These are phyloP conservation scores for Kryptolebias marmoratus DNA, from an alignment of 2,113 vertebrate genomes.

Conservation along the genomic window DNA sequence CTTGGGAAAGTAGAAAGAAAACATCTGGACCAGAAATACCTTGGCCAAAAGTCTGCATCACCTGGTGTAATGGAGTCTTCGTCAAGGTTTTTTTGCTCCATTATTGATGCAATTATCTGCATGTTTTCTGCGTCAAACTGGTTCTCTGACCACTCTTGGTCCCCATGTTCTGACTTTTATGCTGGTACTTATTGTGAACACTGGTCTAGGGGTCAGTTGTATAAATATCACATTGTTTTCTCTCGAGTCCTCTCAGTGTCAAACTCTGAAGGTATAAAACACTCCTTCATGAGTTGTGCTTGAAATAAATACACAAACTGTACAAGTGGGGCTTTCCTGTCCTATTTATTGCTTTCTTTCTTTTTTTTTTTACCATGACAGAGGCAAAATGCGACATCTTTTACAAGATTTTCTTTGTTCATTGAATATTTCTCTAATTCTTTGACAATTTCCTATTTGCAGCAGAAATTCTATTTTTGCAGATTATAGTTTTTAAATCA, in stretches of 20 bases:
- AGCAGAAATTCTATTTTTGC: too few species aligned
- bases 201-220: not conserved
- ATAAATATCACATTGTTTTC: not conserved
- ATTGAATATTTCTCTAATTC: too few species aligned
- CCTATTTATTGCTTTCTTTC: not conserved
- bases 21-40: too few species aligned
- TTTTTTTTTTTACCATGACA: not conserved
- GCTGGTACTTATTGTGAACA: not conserved
- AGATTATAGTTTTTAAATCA: not conserved
- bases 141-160: not conserved
- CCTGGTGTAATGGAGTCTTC: too few species aligned
- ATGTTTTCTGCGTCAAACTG: not conserved
- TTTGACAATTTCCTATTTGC: too few species aligned
- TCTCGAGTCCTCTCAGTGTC: not conserved
- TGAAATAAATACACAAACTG: not conserved
- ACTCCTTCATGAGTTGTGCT: not conserved
- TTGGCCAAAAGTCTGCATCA: too few species aligned
- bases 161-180: not conserved
- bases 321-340: not conserved
- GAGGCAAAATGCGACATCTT: slow-evolving; percentile 8
- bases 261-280: not conserved
- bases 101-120: too few species aligned
- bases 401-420: too few species aligned
- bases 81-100: too few species aligned
- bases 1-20: too few species aligned